Percentiles rank a stretch among this genome's conserved stretches.
phyloP scores from a whole-genome alignment of 2,888 invertebrate species.

The Carpatolechia fugitivella region DNA sequence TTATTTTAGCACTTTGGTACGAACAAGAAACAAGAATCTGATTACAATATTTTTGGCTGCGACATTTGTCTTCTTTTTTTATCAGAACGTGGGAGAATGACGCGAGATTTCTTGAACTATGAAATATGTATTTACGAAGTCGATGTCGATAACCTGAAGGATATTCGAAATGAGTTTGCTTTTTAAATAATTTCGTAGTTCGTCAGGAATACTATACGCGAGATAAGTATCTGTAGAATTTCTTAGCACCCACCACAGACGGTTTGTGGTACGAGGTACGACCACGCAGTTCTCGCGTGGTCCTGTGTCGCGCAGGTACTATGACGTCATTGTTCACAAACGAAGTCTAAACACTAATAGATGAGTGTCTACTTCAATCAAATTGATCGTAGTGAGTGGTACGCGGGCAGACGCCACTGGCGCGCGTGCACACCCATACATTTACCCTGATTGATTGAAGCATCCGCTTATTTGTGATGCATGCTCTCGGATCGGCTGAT shows the following conservation, averaged over 20 bases:
- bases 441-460: not conserved
- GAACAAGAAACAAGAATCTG: not conserved
- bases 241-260: too few relatives aligned
- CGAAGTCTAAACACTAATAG: slow-evolving; percentile 1
- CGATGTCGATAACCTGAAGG: not conserved
- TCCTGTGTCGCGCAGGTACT: not conserved
- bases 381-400: slow-evolving; percentile 28
- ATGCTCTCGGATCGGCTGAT: not conserved
- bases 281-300: not conserved
- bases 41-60: not conserved
- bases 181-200: not conserved
- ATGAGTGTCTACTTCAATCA: slow-evolving; percentile 20
- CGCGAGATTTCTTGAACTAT: not conserved
- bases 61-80: not conserved
- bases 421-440: not conserved
- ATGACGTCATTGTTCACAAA: not conserved
- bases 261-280: too few relatives aligned
- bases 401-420: not conserved
- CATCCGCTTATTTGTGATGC: not conserved
- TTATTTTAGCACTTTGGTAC: not conserved
- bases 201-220: too few relatives aligned
- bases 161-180: not conserved
- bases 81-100: not conserved
- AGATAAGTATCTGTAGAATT: too few relatives aligned
- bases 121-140: not conserved